A percentile compares a stretch with the other conserved stretches of the same genome.
Conservation (phyloP, 1,140 invertebrate genomes). For the Drosophila bipectinata region DNA sequence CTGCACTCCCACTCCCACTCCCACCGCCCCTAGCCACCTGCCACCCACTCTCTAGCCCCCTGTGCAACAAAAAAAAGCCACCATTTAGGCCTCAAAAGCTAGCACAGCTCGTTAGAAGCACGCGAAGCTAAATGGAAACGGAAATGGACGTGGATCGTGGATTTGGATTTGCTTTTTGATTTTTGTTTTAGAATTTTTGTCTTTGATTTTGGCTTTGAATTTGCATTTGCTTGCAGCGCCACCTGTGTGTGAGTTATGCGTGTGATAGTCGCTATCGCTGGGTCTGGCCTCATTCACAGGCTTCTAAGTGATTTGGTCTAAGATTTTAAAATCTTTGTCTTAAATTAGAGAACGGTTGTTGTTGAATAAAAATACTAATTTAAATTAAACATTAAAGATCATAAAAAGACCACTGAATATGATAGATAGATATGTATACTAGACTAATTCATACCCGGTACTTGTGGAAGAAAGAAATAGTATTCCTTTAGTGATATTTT, state of each 20-base stretch:
- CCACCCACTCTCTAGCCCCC: not conserved
- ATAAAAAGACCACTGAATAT: no score
- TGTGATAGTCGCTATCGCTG: slow-evolving; percentile 1
- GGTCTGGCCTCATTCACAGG: slow-evolving; percentile 61
- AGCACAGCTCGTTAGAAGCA: slow-evolving; percentile 42
- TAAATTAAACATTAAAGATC: no score
- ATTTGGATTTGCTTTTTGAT: not conserved
- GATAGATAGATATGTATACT: no score
- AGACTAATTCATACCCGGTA: no score
- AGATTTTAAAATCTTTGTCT: slow-evolving; percentile 25
- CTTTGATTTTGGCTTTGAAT: not conserved
- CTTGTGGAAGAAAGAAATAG: no score
- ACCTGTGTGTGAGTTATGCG: slow-evolving; percentile 43
- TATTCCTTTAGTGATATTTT: no score
- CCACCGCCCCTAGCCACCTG: not conserved
- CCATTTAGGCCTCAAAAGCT: slow-evolving; percentile 31
- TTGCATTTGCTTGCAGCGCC: slow-evolving; percentile 17
- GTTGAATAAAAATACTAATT: not conserved
- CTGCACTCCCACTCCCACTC: not conserved
- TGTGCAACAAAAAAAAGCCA: no score
- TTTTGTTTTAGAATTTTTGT: not conserved
- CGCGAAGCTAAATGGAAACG: slow-evolving; percentile 51
- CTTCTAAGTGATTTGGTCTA: slow-evolving; percentile 68
- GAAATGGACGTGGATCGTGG: slow-evolving; percentile 45
- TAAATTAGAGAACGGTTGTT: not conserved